Evolutionary conservation across 2,113 vertebrate species (phyloP).

Genomic region (Irena cyanogastra): DNA sequence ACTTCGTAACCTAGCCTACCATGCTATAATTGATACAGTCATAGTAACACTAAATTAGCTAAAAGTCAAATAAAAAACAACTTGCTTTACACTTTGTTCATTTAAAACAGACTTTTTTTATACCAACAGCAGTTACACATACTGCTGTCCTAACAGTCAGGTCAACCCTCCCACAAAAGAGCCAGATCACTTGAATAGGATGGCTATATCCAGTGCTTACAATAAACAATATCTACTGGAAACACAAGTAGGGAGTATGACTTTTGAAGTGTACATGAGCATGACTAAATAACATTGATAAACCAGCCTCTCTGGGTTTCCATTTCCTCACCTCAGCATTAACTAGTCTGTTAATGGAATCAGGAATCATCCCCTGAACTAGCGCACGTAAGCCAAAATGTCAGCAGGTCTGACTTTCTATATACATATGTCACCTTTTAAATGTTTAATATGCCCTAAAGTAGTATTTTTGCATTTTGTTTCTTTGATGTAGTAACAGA

Average conservation of each 20-base stretch:
- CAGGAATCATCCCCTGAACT: constrained; percentile 5
- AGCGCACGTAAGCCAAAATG: constrained; percentile 31
- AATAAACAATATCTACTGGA: background rate
- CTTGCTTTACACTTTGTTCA: background rate
- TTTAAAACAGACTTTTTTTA: background rate
- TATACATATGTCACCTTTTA: constrained; percentile 52
- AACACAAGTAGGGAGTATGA: background rate
- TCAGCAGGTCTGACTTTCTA: constrained; percentile 51
- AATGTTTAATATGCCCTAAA: constrained; percentile 67
- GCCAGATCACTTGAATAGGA: background rate
- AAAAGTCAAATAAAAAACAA: background rate
- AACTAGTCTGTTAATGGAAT: constrained; percentile 1
- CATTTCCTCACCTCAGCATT: constrained; percentile 19
- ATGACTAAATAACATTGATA: background rate
- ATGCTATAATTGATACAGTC: background rate
- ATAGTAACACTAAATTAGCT: background rate
- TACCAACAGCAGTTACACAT: background rate
- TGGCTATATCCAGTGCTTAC: background rate
- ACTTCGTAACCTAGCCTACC: background rate
- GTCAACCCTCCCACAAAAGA: background rate
- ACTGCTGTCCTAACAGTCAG: background rate
- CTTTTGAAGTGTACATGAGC: background rate
- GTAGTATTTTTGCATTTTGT: constrained; percentile 60
- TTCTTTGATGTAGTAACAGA: constrained; percentile 63
- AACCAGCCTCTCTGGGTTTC: background rate